Conservation (phyloP, 2,888 invertebrate genomes). For the Chymomyza procnemis region DNA sequence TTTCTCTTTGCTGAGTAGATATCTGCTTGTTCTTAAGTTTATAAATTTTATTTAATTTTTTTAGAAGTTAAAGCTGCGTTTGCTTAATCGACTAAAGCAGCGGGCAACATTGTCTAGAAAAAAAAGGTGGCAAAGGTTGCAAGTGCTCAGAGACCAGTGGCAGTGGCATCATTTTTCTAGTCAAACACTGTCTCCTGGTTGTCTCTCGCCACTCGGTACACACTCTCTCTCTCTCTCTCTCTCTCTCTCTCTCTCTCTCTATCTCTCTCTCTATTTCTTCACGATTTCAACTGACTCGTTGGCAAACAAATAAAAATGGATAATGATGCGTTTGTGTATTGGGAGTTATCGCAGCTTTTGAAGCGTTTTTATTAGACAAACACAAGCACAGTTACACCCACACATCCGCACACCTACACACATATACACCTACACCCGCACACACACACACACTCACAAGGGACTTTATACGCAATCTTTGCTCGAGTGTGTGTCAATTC, state of each 20-base stretch:
- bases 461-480: not conserved
- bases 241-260: not conserved
- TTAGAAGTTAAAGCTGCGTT: too few species aligned
- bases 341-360: slow-evolving; percentile 55
- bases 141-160: slow-evolving; percentile 8
- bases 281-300: not conserved
- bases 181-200: not conserved
- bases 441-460: not conserved
- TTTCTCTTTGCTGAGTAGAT: too few species aligned
- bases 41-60: too few species aligned
- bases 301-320: slow-evolving; percentile 44
- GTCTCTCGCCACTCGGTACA: not conserved
- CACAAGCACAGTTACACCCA: not conserved
- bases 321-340: slow-evolving; percentile 68
- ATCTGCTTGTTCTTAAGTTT: too few species aligned
- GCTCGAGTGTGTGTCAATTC: not conserved
- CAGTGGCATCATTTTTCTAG: slow-evolving; percentile 22
- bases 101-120: not conserved
- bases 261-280: not conserved
- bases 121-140: slow-evolving; percentile 26
- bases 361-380: slow-evolving; percentile 38
- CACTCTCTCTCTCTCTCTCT: too few species aligned
- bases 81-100: not conserved
- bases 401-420: not conserved
- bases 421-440: not conserved